phyloP scores from a whole-genome alignment of 2,113 vertebrate species.

The Panurus biarmicus region DNA sequence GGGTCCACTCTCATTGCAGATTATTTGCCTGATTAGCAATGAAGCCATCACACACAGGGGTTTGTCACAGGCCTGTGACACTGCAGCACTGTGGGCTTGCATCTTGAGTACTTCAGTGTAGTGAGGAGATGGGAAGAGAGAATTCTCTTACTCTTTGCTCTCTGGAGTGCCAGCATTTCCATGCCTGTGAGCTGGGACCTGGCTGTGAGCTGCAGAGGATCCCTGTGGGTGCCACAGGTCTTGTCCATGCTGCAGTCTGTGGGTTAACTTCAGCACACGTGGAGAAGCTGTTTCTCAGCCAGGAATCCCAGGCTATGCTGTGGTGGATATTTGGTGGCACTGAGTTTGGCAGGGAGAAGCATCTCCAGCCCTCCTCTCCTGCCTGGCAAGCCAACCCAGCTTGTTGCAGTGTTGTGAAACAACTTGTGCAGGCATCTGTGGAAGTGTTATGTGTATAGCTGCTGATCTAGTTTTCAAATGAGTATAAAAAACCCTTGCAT shows the following conservation, averaged over 20 bases:
- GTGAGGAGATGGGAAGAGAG: not conserved
- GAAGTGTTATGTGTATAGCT: not conserved
- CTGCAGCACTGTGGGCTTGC: not conserved
- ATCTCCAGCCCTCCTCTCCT: not conserved
- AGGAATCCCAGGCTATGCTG: not conserved
- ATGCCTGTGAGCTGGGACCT: not conserved
- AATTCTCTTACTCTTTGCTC: not conserved
- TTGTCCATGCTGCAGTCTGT: not conserved
- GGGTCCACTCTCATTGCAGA: rapidly evolving
- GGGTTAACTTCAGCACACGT: rapidly evolving
- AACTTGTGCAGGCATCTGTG: not conserved
- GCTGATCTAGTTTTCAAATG: not conserved
- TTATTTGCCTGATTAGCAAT: not conserved
- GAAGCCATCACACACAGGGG: not conserved
- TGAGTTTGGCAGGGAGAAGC: not conserved
- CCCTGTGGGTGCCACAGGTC: rapidly evolving
- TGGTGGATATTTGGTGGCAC: not conserved
- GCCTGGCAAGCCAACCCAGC: not conserved
- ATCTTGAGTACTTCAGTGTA: not conserved
- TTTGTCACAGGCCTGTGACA: not conserved
- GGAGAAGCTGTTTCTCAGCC: not conserved
- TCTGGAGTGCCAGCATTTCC: not conserved
- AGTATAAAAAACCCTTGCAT: not conserved
- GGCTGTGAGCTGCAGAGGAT: not conserved
- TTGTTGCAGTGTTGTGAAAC: not conserved